Evolutionary conservation across 2,888 invertebrate species (phyloP), one percentile per base, ranked within the genome.

Genomic region (Dusona sp.): DNA sequence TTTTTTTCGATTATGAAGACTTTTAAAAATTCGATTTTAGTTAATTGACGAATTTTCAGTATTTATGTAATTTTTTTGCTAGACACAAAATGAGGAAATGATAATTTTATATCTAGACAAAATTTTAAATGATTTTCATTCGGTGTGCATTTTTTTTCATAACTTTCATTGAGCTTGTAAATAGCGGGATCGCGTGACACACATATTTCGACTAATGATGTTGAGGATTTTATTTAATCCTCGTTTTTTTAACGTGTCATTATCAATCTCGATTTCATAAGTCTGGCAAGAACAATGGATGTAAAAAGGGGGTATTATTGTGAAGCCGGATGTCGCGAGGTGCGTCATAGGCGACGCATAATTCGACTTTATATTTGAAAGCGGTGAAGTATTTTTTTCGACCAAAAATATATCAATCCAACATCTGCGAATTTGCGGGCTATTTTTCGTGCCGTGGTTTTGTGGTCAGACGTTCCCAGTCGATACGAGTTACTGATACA

Each of bases 401-500:
- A n/a, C 33, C 8, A 29, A n/a, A 29, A 29, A 29, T 29, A 61
- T 61, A 3, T 16, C 6, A 61, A 61, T 13, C 16, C 29, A 16
- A 29, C 11, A 6, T 16, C 61, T 6, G 29, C 1, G n/a, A 22
- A 13, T 8, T 38, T 19, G 65, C 36, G 51, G 77, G 51, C 13
- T 29, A 54, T 9, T 67, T 67, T 36, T 67, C 36, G 36, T 22
- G 38, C 16, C 29, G 16, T 4, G 38, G 11, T 67, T 67, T 38
- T n/a, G 13, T 45, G 13, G 42, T 42, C 68, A 25, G 84, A 68
- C 61, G 51, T 65, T 29, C 38, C 38, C 75, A 45, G 68, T 48
- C 70, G 38, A 77, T 64, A 48, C 45, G 25, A 77, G 70, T 61
- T 67, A 42, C 29, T 74, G 51, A n/a, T 7, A 74, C 19, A 16